phyloP scores from a whole-genome alignment of 2,797 vertebrate species.

The Kryptolebias ocellatus region DNA sequence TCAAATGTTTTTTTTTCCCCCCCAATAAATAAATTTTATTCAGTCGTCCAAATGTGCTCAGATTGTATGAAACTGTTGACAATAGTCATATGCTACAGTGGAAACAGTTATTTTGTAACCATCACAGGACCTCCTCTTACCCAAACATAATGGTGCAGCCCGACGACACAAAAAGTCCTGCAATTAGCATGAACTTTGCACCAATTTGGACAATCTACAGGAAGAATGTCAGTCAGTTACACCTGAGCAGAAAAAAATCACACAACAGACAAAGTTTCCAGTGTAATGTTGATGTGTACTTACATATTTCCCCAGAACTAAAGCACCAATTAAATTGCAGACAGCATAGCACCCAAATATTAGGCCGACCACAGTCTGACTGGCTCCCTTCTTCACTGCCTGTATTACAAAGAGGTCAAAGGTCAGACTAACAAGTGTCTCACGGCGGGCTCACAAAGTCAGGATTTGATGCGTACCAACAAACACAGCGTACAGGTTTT shows the following conservation, averaged over 20 bases:
- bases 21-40: no score
- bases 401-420: conserved; percentile 57
- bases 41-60: no score
- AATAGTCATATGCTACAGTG: background rate
- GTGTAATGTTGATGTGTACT: conserved; percentile 66
- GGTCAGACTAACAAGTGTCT: no score
- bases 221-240: background rate
- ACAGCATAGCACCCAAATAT: conserved; percentile 96
- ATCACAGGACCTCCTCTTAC: conserved; percentile 73
- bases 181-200: conserved; percentile 93
- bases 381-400: conserved; percentile 92
- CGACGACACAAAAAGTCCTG: conserved; percentile 90
- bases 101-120: background rate
- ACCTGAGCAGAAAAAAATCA: background rate
- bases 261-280: background rate
- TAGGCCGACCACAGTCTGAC: conserved; percentile 87
- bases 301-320: conserved; percentile 93
- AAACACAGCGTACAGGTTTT: no score
- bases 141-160: conserved; percentile 92
- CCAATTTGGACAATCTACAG: conserved; percentile 92
- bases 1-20: no score
- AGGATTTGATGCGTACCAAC: no score
- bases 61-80: no score
- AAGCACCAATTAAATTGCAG: conserved; percentile 84
- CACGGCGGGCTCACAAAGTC: no score